Conservation (phyloP, 2,888 invertebrate species). For the Zhengitettix transpicula region DNA sequence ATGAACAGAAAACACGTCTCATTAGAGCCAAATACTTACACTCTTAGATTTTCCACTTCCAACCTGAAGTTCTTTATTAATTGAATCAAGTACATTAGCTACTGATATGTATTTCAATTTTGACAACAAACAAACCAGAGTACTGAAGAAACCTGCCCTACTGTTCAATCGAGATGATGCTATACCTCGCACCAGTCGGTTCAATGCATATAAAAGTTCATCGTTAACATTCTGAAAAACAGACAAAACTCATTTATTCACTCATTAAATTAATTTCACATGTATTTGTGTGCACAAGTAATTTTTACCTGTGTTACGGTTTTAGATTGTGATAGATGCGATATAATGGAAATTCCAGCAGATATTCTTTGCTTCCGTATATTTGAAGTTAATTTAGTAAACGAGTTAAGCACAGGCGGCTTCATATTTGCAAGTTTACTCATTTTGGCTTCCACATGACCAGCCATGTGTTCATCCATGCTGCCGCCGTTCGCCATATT, state of each 20-base stretch:
- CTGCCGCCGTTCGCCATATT: background rate
- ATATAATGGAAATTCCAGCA: slow-evolving; percentile 25
- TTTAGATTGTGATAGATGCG: slow-evolving; percentile 24
- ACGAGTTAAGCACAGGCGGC: slow-evolving; percentile 25
- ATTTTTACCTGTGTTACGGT: slow-evolving; percentile 2
- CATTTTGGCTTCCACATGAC: background rate
- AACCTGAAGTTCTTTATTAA: slow-evolving; percentile 46
- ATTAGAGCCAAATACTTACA: slow-evolving; percentile 31
- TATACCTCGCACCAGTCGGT: slow-evolving; percentile 51
- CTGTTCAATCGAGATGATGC: slow-evolving; percentile 47
- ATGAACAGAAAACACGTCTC: too few relatives aligned
- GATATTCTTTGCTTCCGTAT: slow-evolving; percentile 26
- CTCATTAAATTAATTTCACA: background rate
- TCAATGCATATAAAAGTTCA: slow-evolving; percentile 37
- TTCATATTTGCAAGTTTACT: slow-evolving; percentile 13
- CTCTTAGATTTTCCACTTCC: slow-evolving; percentile 44
- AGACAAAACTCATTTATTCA: background rate
- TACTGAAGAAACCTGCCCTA: slow-evolving; percentile 50
- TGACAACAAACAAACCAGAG: slow-evolving; percentile 43
- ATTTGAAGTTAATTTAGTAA: slow-evolving; percentile 25
- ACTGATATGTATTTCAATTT: slow-evolving; percentile 32
- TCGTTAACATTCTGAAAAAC: background rate
- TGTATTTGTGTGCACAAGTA: too few relatives aligned
- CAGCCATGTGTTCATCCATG: background rate
- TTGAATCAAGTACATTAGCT: slow-evolving; percentile 35